Base-by-base conservation (phyloP, 2,113 vertebrate species). In the Delphinus delphis region DNA sequence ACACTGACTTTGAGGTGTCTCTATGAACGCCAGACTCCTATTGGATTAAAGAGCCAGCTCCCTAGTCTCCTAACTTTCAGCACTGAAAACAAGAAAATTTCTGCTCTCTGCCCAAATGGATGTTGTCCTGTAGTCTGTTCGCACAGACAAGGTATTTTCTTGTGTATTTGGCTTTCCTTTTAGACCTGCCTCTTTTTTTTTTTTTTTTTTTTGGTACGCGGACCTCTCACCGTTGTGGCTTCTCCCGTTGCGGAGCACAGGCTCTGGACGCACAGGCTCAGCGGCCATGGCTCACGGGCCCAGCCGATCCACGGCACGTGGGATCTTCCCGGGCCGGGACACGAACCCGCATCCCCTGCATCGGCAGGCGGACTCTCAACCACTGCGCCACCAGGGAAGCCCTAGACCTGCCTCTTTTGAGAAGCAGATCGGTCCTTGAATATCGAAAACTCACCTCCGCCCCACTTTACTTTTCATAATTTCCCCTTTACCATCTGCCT, bases 401-500 rank as follows among this genome's bases (percentile, higher is more conserved):
- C 47, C 47, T 47, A 47, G 47, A 47, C 47, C 47, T 47, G 47
- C 38, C 25, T 85, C 65, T 68, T 95, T 88, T 53, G 41, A 65
- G 38, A 95, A 87, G n/a, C 31, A 91, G 76, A 80, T 86, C 9
- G 33, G 20, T 53, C 55, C 60, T 7, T 86, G 82, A 63, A 88
- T 36, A 14, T 10, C 81, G 67, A 95, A 96, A 83, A 58, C 26
- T 33, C n/a, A 91, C 10, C n/a, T 85, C 62, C 25, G n/a, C 12
- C 44, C 21, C 67, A 86, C 65, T 74, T 93, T 28, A 10, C 12
- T 96, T 77, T 91, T 88, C n/a, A 10, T 62, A 47, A 62, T 68
- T 97, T 95, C 73, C 36, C 38, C 53, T 79, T 95, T 83, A 68
- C 76, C 47, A 60, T 92, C 44, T 70, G 31, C 28, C 38, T 28